Evolutionary conservation across 2,113 vertebrate genomes (phyloP).

Genomic region (Tyrannus savana): DNA sequence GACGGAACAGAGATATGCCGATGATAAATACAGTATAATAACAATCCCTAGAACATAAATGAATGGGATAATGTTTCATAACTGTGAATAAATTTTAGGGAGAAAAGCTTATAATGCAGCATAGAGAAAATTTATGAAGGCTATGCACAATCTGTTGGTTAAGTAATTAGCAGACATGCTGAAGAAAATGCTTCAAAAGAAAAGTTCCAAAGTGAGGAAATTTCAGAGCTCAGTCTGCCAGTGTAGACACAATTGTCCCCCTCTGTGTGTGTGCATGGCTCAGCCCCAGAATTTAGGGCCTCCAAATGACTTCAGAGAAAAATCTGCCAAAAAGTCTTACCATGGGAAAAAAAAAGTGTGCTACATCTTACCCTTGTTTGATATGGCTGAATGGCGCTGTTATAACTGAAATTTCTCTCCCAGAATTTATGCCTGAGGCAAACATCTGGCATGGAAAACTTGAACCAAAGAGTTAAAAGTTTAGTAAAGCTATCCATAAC

Average conservation of each 20-base stretch:
- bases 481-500: background rate
- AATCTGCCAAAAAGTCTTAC: background rate
- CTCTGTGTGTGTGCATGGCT: background rate
- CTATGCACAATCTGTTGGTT: background rate
- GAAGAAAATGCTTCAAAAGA: background rate
- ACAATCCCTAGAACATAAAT: background rate
- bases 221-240: background rate
- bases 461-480: background rate
- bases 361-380: background rate
- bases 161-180: background rate
- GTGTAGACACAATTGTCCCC: background rate
- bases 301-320: background rate
- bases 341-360: background rate
- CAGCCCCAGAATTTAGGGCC: background rate
- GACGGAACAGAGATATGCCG: background rate
- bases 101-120: background rate
- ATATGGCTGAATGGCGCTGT: background rate
- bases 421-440: background rate
- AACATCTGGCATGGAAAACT: constrained; percentile 7
- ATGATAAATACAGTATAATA: background rate
- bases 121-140: background rate
- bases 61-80: background rate
- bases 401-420: background rate
- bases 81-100: background rate
- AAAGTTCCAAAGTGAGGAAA: background rate